Evolutionary conservation across 1,140 invertebrate species (phyloP), one percentile per base, ranked within the genome.

Genomic region (Formica exsecta): DNA sequence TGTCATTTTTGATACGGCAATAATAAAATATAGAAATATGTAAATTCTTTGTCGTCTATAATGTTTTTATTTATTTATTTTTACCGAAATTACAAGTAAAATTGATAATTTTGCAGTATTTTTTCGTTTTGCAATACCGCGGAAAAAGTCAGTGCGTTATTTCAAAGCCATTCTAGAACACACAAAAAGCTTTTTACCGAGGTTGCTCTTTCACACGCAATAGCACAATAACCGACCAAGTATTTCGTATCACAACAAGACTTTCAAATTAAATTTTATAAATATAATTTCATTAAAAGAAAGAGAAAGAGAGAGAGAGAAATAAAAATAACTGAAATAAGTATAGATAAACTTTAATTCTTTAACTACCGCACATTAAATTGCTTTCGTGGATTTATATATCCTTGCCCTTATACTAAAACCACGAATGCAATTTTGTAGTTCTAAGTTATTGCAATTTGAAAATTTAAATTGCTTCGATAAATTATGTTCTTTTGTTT

Each of bases 181-280:
- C 38, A n/a, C 44, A 54, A 68, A 68, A 70, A 80, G 77, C 65
- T 80, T 68, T 77, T 71, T 80, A 57, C 77, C 38, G 48, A 59
- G 48, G 13, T 54, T 48, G 22, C 13, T 7, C 38, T 80, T 70
- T 70, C 36, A 9, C 48, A 59, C 19, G 77, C 65, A 80, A 57
- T 57, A 70, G 1, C 19, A 66, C 22, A 70, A 57, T 70, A 70
- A 3, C 19, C 16, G 44, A 79, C 75, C 36, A 70, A 80, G 48
- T 22, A 22, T 3, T 68, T 11, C 44, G 32, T 22, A 38, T 9
- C 65, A 70, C 32, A 41, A 70, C 19, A 48, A 57, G 16, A 41
- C 51, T 71, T 16, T 19, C 48, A 48, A 80, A 68, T 70, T 22
- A 36, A 80, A 36, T 71, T 80, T 71, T 57, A n/a, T 19, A 54